Evolutionary conservation across 1,140 invertebrate genomes (phyloP).

Genomic region (Lepeophtheirus salmonis): DNA sequence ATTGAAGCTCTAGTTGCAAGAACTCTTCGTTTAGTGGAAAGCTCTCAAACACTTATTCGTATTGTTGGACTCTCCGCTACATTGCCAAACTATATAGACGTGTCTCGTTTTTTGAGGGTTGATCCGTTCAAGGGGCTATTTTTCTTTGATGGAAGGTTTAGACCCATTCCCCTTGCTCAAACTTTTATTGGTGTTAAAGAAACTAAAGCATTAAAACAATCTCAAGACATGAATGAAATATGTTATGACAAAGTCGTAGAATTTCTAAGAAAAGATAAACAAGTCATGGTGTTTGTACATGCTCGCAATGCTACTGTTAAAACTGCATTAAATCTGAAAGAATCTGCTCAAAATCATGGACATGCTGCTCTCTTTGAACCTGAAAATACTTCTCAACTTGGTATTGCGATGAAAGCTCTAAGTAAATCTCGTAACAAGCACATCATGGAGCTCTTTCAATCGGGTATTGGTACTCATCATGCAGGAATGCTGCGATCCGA

Average conservation of each 20-base stretch:
- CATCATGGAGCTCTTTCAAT: conserved; percentile 56
- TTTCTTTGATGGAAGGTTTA: conserved; percentile 88
- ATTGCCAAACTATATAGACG: conserved; percentile 91
- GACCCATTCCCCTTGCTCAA: conserved; percentile 82
- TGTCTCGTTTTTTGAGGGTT: conserved; percentile 79
- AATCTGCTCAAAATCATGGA: conserved; percentile 50
- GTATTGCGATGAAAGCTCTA: conserved; percentile 42
- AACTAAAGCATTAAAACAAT: conserved; percentile 49
- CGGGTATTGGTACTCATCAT: conserved; percentile 87
- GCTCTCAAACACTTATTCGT: conserved; percentile 85
- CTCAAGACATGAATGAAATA: conserved; percentile 69
- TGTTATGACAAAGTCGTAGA: conserved; percentile 82
- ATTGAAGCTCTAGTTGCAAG: conserved; percentile 91
- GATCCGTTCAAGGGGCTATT: conserved; percentile 80
- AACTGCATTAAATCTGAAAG: conserved; percentile 57
- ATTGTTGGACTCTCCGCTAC: conserved; percentile 96
- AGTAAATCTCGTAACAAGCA: conserved; percentile 50
- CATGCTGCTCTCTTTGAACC: conserved; percentile 44
- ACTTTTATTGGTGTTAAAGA: conserved; percentile 80
- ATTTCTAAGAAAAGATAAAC: conserved; percentile 70
- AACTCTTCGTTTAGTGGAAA: conserved; percentile 75
- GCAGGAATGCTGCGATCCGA: conserved; percentile 78
- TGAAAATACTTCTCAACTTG: conserved; percentile 37
- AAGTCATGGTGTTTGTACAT: conserved; percentile 98
- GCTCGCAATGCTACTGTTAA: conserved; percentile 81